Evolutionary conservation across 2,888 invertebrate species (phyloP), one percentile per base, ranked within the genome.

Genomic region (Drosophila aldrichi): DNA sequence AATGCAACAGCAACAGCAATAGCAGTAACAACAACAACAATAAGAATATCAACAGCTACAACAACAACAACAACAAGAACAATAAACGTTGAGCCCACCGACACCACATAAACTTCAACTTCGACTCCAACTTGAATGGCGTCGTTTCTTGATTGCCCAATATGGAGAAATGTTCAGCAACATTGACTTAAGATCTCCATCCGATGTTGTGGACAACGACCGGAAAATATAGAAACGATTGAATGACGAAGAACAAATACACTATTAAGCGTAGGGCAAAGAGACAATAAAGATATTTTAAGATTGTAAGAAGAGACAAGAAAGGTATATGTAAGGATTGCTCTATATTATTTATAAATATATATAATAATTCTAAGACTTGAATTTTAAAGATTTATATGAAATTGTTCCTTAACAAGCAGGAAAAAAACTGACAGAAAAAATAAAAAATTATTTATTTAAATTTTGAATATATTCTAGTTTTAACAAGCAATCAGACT

Each of bases 101-200:
- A 49, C 49, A 49, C 34, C 71, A 65, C 70, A 60, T 69, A 38
- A 70, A 56, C 64, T 74, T 57, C 48, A 55, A 49, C 66, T 80
- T 67, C 65, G 68, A 54, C 64, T 74, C 57, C 48, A 48, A 52
- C 66, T 80, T 67, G 63, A 80, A 61, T 72, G 48, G 57, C 48
- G 65, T 58, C 61, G 56, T 38, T 58, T 36, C 49, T 48, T 25
- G 52, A 61, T 81, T 83, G 81, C 87, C 84, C 76, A 87, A 85
- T 73, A 83, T 79, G 89, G 73, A 61, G 58, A 71, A 72, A 77
- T 70, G 71, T 60, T 62, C 29, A 60, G 46, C 62, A 40, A 70
- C 64, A 68, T 38, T 38, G 51, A 22, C 54, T 49, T 14, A 61
- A 61, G 38, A 41, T 48, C 56, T 38, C 32, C 32, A 43, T 56